These are phyloP conservation scores for Tetranychus truncatus DNA, from an alignment of 2,888 invertebrate species.

Conservation along the genomic window DNA sequence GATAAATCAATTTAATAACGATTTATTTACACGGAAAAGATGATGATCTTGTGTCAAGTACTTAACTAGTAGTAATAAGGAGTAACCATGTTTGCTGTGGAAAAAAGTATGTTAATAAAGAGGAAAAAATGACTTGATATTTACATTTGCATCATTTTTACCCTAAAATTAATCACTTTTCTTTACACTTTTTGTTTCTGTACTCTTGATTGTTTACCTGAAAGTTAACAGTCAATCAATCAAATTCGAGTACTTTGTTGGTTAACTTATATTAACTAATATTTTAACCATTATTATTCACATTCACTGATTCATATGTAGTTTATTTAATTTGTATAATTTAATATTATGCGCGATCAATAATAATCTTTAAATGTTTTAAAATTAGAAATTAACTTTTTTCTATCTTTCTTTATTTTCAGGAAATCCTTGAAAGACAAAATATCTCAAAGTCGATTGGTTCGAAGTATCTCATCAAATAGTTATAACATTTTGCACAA, in stretches of 20 bases:
- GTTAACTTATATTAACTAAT: too few relatives aligned
- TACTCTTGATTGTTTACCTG: neutral
- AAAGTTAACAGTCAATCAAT: neutral
- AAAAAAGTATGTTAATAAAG: too few relatives aligned
- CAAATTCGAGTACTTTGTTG: neutral
- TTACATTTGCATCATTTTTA: too few relatives aligned
- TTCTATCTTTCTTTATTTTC: neutral
- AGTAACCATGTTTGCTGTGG: too few relatives aligned
- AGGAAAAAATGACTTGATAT: too few relatives aligned
- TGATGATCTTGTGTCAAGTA: neutral
- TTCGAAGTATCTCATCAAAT: constrained; percentile 27
- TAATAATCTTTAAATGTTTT: neutral
- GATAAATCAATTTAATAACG: neutral
- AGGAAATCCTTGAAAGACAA: constrained; percentile 25
- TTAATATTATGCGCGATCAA: neutral
- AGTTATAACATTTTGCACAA: constrained; percentile 27
- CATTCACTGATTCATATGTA: too few relatives aligned
- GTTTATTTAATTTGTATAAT: too few relatives aligned
- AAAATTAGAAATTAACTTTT: neutral
- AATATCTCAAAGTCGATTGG: constrained; percentile 26
- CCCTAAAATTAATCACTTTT: neutral
- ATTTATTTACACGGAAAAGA: neutral
- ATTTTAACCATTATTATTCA: too few relatives aligned
- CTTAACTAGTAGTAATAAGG: too few relatives aligned
- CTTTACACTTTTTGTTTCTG: neutral